These are phyloP conservation scores for Hirtodrosophila alboralis DNA, from an alignment of 2,888 invertebrate species.

Conservation along the genomic window DNA sequence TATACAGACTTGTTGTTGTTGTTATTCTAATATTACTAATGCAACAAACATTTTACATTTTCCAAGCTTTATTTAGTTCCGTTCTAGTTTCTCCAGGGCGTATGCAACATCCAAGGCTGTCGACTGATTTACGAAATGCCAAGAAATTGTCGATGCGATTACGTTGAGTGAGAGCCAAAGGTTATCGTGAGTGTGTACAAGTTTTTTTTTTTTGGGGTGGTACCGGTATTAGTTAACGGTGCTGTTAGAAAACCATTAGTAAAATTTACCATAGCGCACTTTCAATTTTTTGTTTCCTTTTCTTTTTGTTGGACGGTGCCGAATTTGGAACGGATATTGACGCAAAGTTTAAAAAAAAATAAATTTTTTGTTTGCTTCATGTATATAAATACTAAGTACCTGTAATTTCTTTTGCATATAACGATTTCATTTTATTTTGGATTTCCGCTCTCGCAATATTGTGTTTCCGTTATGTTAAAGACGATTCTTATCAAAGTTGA, in stretches of 20 bases:
- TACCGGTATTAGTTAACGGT: slow-evolving; percentile 24
- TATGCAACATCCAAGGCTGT: slow-evolving; percentile 49
- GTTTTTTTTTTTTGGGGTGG: slow-evolving; percentile 9
- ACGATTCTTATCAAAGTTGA: slow-evolving; percentile 16
- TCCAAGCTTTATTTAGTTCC: slow-evolving; percentile 54
- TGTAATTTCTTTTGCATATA: slow-evolving; percentile 9
- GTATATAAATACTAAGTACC: slow-evolving; percentile 14
- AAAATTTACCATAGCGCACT: slow-evolving; percentile 57
- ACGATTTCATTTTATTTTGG: slow-evolving; percentile 12
- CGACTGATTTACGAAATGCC: slow-evolving; percentile 56
- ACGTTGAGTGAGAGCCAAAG: slow-evolving; percentile 60
- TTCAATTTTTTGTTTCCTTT: slow-evolving; percentile 44
- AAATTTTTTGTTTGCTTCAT: slow-evolving; percentile 30
- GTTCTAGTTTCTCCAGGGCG: slow-evolving; percentile 63
- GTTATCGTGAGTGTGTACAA: slow-evolving; percentile 49
- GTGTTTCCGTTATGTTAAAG: slow-evolving; percentile 22
- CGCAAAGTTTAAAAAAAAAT: slow-evolving; percentile 37
- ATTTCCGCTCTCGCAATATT: slow-evolving; percentile 21
- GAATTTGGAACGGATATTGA: slow-evolving; percentile 68
- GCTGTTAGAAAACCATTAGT: slow-evolving; percentile 51
- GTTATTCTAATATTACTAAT: slow-evolving; percentile 69
- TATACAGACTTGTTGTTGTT: slow-evolving; percentile 12
- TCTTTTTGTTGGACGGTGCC: slow-evolving; percentile 18
- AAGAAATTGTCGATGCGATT: slow-evolving; percentile 72
- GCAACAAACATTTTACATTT: slow-evolving; percentile 57